Percentiles rank a stretch among this genome's conserved stretches.
Evolutionary conservation across 23 tunicate genomes (phyloP).

Genomic region (Diplosoma virens): DNA sequence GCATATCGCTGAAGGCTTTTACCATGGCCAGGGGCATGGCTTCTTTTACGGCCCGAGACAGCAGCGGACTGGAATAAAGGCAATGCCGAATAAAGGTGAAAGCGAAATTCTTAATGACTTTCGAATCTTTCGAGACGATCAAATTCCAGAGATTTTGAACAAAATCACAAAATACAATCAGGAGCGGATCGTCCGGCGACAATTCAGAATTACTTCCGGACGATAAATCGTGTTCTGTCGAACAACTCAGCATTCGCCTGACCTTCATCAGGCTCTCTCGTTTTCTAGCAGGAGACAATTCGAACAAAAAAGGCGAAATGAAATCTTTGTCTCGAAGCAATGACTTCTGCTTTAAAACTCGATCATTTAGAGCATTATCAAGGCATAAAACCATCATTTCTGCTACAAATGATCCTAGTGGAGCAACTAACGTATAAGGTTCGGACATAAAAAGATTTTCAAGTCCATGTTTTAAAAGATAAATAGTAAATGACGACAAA

Average conservation of each 20-base stretch:
- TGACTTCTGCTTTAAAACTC: constrained; percentile 43
- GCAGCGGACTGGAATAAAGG: constrained; percentile 45
- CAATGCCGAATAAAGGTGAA: constrained; percentile 47
- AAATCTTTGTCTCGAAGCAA: not conserved
- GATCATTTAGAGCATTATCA: constrained; percentile 56
- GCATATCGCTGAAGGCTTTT: constrained; percentile 18
- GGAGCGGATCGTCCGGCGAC: constrained; percentile 42
- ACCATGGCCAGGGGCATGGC: constrained; percentile 55
- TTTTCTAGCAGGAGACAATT: constrained; percentile 18
- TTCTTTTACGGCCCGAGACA: constrained; percentile 71
- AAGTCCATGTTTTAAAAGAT: constrained; percentile 49
- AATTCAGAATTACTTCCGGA: constrained; percentile 36
- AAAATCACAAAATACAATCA: constrained; percentile 29
- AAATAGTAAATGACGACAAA: constrained; percentile 41
- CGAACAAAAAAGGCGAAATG: constrained; percentile 35
- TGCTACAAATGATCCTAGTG: constrained; percentile 49
- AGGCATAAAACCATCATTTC: constrained; percentile 58
- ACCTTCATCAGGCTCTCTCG: constrained; percentile 22
- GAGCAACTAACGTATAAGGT: constrained; percentile 35
- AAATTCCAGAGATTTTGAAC: constrained; percentile 21
- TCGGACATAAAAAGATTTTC: constrained; percentile 33
- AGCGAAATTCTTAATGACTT: constrained; percentile 50
- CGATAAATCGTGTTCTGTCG: constrained; percentile 84
- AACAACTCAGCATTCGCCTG: constrained; percentile 77
- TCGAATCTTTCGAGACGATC: not conserved